Conservation (phyloP, 2,888 invertebrate species). For the Plebejus argus region DNA sequence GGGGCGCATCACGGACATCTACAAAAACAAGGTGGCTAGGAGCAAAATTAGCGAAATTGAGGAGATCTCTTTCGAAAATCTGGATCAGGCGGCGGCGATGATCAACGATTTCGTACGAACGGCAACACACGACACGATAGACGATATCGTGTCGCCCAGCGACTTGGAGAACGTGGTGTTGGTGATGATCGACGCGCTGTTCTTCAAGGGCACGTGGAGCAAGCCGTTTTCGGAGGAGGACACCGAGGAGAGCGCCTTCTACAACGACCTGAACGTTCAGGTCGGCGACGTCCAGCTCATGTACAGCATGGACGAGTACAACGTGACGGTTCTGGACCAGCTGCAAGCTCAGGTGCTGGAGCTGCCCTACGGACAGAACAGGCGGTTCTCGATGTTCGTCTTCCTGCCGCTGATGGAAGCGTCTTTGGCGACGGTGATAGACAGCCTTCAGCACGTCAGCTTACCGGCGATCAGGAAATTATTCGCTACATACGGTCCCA, state of each 20-base stretch:
- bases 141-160: constrained; percentile 55
- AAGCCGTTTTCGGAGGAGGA: constrained; percentile 52
- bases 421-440: constrained; percentile 66
- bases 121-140: constrained; percentile 56
- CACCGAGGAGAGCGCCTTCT: constrained; percentile 58
- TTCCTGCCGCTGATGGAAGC: constrained; percentile 78
- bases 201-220: constrained; percentile 66
- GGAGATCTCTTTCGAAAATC: constrained; percentile 52
- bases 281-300: constrained; percentile 64
- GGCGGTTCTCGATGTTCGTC: constrained; percentile 82
- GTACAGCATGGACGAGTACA: constrained; percentile 51
- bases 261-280: constrained; percentile 52
- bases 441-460: constrained; percentile 68
- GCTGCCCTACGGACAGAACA: constrained; percentile 59
- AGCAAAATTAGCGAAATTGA: constrained; percentile 53
- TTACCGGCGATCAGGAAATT: constrained; percentile 68
- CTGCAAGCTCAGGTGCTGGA: constrained; percentile 60
- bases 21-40: constrained; percentile 46
- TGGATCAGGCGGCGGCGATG: constrained; percentile 48
- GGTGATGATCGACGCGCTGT: constrained; percentile 61
- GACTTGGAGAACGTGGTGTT: constrained; percentile 54
- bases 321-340: constrained; percentile 46
- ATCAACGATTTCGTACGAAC: constrained; percentile 52
- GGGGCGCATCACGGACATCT: constrained; percentile 49
- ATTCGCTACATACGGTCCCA: constrained; percentile 58